A percentile compares a stretch with the other conserved stretches of the same genome.
These are phyloP conservation scores for Pantala flavescens DNA, from an alignment of 1,140 invertebrate species.

Conservation along the genomic window DNA sequence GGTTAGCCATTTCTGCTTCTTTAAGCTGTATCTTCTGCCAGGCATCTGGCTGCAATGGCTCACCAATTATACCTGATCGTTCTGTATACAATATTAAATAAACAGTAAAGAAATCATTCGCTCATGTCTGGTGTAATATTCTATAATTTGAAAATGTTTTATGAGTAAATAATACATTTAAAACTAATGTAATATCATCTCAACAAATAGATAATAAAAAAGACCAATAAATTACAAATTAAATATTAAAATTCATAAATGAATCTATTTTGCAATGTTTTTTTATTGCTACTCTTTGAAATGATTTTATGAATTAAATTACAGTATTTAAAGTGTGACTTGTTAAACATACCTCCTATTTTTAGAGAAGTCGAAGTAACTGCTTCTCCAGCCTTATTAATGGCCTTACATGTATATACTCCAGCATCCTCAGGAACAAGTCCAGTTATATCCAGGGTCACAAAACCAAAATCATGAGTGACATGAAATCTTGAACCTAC, in stretches of 20 bases:
- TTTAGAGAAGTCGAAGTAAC: conserved; percentile 80
- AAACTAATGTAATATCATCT: no score
- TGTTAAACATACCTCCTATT: conserved; percentile 47
- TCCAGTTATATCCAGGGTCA: conserved; percentile 81
- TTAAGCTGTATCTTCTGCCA: conserved; percentile 83
- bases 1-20: conserved; percentile 72
- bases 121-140: neutral
- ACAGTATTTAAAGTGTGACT: no score
- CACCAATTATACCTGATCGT: conserved; percentile 63
- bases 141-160: neutral
- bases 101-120: conserved; percentile 13
- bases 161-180: no score
- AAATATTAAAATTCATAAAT: no score
- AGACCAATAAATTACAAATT: no score
- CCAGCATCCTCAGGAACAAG: conserved; percentile 84
- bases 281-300: no score
- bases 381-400: conserved; percentile 81
- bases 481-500: conserved; percentile 73
- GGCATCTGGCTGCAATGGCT: conserved; percentile 72
- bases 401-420: conserved; percentile 86
- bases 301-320: no score
- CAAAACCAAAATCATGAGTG: conserved; percentile 87
- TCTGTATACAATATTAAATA: conserved; percentile 32
- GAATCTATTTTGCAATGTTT: no score
- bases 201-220: no score